phyloP scores from a whole-genome alignment of 2,797 vertebrate species.

The Coccyzus lansbergi region DNA sequence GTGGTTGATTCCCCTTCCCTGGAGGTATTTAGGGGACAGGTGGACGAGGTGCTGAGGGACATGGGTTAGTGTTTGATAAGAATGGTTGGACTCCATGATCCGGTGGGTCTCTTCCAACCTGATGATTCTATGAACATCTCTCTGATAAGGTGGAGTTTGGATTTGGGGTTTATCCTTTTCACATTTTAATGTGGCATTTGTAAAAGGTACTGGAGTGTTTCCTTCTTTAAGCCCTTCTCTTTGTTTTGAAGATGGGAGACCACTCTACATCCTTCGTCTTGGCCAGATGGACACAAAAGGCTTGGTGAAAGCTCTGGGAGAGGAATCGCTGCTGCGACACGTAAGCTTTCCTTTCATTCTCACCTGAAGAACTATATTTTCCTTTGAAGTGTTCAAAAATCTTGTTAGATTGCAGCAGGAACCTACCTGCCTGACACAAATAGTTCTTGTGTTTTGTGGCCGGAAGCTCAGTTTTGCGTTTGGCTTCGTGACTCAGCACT shows the following conservation, averaged over 20 bases:
- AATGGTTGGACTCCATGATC: too few relatives aligned
- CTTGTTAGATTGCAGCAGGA: neutral
- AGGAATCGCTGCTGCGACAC: constrained; percentile 88
- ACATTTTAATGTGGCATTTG: neutral
- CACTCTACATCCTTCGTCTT: constrained; percentile 90
- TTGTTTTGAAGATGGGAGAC: constrained; percentile 82
- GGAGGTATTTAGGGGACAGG: too few relatives aligned
- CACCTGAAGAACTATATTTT: neutral
- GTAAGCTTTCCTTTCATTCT: constrained; percentile 70
- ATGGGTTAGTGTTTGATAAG: too few relatives aligned
- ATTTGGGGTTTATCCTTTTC: neutral
- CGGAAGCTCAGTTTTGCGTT: neutral
- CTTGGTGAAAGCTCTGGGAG: constrained; percentile 89
- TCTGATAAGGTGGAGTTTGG: neutral
- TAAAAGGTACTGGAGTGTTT: neutral
- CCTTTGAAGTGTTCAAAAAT: neutral
- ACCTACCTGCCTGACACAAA: neutral
- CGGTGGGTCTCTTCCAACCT: too few relatives aligned
- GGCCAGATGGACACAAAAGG: constrained; percentile 98
- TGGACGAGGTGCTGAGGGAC: too few relatives aligned
- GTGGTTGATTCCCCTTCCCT: too few relatives aligned
- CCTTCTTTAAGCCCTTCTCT: neutral
- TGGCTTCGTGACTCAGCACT: neutral
- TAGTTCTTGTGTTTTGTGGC: neutral
- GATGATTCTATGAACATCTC: too few relatives aligned